These are phyloP conservation scores for Rhopalosiphum nymphaeae DNA, from an alignment of 2,888 invertebrate genomes.

Conservation along the genomic window DNA sequence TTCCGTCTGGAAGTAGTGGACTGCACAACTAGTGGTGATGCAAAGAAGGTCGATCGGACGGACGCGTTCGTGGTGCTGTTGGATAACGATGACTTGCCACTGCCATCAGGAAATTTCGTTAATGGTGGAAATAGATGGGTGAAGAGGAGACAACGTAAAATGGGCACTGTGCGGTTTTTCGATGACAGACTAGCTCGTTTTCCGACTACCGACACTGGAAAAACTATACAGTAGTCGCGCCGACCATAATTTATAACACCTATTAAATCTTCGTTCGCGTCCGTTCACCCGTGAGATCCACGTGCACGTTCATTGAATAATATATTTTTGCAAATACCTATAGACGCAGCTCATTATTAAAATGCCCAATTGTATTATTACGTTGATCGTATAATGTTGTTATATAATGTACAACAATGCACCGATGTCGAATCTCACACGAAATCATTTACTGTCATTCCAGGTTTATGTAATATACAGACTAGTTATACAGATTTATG, in stretches of 20 bases:
- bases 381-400: background rate
- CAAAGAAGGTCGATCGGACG: background rate
- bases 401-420: background rate
- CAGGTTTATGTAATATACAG: background rate
- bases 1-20: conserved; percentile 55
- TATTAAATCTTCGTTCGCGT: background rate
- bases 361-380: background rate
- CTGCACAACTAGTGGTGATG: conserved; percentile 10
- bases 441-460: background rate
- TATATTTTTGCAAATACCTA: background rate
- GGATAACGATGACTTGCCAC: background rate
- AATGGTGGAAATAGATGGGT: conserved; percentile 39
- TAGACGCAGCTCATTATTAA: background rate
- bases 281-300: background rate
- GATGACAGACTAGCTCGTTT: conserved; percentile 28
- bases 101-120: background rate
- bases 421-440: background rate
- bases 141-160: conserved; percentile 55
- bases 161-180: conserved; percentile 50
- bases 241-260: background rate
- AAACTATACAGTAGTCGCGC: conserved; percentile 20
- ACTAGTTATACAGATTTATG: background rate
- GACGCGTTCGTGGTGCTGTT: conserved; percentile 49
- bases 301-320: background rate
- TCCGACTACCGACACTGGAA: background rate